phyloP scores from a whole-genome alignment of 2,797 vertebrate genomes.

The Diplodus sargus region DNA sequence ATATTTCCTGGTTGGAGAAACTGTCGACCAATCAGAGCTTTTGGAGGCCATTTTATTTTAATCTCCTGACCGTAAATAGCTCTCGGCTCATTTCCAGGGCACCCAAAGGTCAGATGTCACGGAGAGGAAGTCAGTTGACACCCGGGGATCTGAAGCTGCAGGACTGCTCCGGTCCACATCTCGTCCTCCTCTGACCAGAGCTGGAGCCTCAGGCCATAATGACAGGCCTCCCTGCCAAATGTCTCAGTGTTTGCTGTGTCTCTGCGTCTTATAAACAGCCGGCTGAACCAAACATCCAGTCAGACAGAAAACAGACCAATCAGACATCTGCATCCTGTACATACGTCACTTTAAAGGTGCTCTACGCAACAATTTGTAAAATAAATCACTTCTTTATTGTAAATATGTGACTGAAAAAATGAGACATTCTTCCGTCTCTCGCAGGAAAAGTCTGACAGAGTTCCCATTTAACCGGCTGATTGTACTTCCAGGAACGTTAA shows the following conservation, averaged over 20 bases:
- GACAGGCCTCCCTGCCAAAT: constrained; percentile 67
- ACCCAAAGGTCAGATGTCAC: constrained; percentile 51
- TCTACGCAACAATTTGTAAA: no score
- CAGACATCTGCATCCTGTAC: background rate
- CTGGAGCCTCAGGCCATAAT: constrained; percentile 75
- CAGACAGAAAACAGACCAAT: constrained; percentile 11
- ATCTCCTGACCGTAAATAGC: background rate
- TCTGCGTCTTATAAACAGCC: constrained; percentile 6
- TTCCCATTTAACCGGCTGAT: no score
- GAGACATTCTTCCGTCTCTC: no score
- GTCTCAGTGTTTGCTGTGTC: constrained; percentile 44
- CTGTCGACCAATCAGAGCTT: background rate
- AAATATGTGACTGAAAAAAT: no score
- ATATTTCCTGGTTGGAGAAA: background rate
- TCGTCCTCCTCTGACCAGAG: constrained; percentile 51
- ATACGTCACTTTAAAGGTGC: background rate
- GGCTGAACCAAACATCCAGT: constrained; percentile 23
- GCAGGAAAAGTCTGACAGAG: no score
- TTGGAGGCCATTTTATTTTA: background rate
- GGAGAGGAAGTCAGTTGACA: constrained; percentile 56
- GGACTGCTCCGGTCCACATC: constrained; percentile 37
- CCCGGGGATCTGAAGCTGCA: constrained; percentile 32
- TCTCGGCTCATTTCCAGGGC: background rate
- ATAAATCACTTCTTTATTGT: no score
- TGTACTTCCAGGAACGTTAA: background rate